phyloP scores from a whole-genome alignment of 2,888 invertebrate species.

The Noctua janthina region DNA sequence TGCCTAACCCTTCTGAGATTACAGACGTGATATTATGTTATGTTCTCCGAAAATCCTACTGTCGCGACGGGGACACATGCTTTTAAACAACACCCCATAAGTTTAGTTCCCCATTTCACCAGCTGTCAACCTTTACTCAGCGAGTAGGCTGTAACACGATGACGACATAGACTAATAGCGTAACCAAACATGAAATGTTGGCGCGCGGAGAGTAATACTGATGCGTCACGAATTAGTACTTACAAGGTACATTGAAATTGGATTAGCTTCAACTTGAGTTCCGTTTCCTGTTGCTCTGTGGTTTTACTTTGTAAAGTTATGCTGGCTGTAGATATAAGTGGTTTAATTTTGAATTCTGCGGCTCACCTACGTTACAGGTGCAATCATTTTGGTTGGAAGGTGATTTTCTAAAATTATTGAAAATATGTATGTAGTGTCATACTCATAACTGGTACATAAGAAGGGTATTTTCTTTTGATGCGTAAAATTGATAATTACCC shows the following conservation, averaged over 20 bases:
- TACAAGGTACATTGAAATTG: constrained; percentile 41
- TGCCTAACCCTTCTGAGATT: too few relatives aligned
- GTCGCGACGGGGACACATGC: not conserved
- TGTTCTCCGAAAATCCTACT: not conserved
- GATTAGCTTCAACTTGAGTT: constrained; percentile 36
- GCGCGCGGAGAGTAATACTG: constrained; percentile 21
- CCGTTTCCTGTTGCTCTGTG: constrained; percentile 44
- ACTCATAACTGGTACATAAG: not conserved
- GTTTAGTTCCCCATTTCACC: not conserved
- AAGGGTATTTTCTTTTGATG: not conserved
- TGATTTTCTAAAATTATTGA: constrained; percentile 15
- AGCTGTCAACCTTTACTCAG: not conserved
- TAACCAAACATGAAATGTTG: constrained; percentile 41
- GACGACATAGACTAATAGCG: constrained; percentile 29
- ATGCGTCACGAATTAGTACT: constrained; percentile 54
- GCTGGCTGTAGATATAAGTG: constrained; percentile 17
- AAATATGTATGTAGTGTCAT: not conserved
- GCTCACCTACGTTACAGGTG: constrained; percentile 37
- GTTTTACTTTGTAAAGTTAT: constrained; percentile 43
- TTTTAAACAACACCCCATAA: not conserved
- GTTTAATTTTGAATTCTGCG: constrained; percentile 48
- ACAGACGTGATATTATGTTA: too few relatives aligned
- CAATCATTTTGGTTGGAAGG: constrained; percentile 12
- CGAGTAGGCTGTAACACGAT: not conserved
- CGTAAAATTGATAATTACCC: too few relatives aligned